Percentiles rank a stretch among this genome's conserved stretches.
These are phyloP conservation scores for Rhinogobio ventralis DNA, from an alignment of 2,797 vertebrate species.

Conservation along the genomic window DNA sequence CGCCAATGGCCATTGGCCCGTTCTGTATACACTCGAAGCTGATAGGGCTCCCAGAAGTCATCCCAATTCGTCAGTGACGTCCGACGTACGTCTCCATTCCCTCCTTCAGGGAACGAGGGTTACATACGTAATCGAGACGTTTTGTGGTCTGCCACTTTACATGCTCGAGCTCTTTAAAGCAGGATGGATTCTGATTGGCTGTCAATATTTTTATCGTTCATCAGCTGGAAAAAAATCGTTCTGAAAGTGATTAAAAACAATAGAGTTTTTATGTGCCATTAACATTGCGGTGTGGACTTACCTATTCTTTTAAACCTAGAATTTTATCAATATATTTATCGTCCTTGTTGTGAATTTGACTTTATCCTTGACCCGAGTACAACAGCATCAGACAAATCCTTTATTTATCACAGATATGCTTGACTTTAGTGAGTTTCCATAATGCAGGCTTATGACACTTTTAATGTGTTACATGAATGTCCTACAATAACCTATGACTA, in stretches of 20 bases:
- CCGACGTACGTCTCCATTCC: too few species aligned
- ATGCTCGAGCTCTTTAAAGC: neutral
- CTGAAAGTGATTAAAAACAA: neutral
- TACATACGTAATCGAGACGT: too few species aligned
- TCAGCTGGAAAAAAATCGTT: neutral
- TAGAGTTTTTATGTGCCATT: neutral
- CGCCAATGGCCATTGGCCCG: too few species aligned
- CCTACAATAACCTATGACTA: neutral
- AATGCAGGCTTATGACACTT: neutral
- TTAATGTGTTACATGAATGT: neutral
- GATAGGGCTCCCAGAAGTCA: too few species aligned
- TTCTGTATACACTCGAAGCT: too few species aligned
- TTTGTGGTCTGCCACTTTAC: neutral
- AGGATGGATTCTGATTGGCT: neutral
- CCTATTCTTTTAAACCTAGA: neutral
- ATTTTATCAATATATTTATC: neutral
- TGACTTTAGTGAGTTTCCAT: slow-evolving; percentile 17
- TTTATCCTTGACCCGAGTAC: neutral
- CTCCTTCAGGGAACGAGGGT: too few species aligned
- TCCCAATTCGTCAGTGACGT: too few species aligned
- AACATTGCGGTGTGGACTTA: neutral
- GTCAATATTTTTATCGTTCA: neutral
- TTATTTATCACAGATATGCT: slow-evolving; percentile 37
- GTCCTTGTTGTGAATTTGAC: neutral
- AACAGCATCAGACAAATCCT: slow-evolving; percentile 15